Conservation (phyloP, 2,797 vertebrate genomes). For the Anguilla anguilla region DNA sequence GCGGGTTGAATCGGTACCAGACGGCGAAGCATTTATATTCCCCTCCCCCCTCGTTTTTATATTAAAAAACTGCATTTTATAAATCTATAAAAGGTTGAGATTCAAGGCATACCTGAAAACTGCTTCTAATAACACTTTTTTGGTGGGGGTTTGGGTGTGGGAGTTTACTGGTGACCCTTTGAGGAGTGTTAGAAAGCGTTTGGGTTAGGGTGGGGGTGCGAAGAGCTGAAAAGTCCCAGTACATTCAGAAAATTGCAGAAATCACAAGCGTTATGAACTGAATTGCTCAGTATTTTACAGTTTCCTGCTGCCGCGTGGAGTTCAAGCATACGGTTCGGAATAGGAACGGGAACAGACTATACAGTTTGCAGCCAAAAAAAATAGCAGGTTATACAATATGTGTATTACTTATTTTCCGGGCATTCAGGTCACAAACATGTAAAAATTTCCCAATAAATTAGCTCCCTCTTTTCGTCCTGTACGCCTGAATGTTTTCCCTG, state of each 20-base stretch:
- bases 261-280: neutral
- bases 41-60: neutral
- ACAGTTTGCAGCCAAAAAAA: no score
- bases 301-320: neutral
- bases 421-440: neutral
- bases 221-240: no score
- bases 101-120: neutral
- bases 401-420: neutral
- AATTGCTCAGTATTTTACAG: neutral
- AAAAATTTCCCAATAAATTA: neutral
- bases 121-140: neutral
- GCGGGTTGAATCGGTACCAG: conserved; percentile 47
- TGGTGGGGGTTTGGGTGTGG: neutral
- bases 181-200: neutral
- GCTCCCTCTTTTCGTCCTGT: neutral
- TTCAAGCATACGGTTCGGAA: neutral
- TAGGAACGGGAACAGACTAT: neutral
- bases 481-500: neutral
- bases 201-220: no score
- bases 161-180: neutral
- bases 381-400: neutral
- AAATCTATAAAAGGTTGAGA: neutral
- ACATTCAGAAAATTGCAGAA: neutral
- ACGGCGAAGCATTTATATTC: conserved; percentile 5
- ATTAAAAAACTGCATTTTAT: neutral